Evolutionary conservation across 1,140 invertebrate species (phyloP).

Genomic region (Medauroidea extradentata): DNA sequence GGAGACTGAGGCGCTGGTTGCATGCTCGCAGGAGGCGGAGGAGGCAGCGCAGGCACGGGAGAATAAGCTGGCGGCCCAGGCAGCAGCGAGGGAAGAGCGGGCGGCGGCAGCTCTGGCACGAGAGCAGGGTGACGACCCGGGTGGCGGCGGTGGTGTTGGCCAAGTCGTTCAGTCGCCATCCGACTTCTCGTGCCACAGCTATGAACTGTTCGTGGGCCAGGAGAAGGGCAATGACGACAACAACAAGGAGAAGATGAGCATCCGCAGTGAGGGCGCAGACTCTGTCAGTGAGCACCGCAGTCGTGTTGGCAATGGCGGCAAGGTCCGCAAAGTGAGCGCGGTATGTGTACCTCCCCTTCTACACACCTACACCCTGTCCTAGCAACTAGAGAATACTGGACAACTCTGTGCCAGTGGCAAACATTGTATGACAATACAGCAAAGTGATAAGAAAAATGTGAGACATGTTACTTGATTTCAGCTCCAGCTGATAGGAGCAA

Average conservation of each 20-base stretch:
- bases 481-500: no score
- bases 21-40: constrained; percentile 69
- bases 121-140: constrained; percentile 41
- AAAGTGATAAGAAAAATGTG: no score
- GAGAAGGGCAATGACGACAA: constrained; percentile 79
- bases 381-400: no score
- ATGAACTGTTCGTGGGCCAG: constrained; percentile 83
- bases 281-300: constrained; percentile 73
- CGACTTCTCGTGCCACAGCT: constrained; percentile 82
- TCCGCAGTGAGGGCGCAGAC: constrained; percentile 77
- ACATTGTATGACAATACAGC: no score
- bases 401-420: no score
- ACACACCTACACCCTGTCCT: no score
- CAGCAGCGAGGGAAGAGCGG: constrained; percentile 43
- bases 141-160: no score
- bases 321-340: constrained; percentile 85
- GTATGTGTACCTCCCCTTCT: constrained; percentile 57
- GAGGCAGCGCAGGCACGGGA: constrained; percentile 70
- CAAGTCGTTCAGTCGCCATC: constrained; percentile 76
- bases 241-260: constrained; percentile 87
- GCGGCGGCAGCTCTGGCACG: constrained; percentile 51
- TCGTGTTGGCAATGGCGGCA: constrained; percentile 55
- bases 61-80: constrained; percentile 65
- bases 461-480: no score
- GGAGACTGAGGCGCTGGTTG: no score